Conservation (phyloP, 2,888 invertebrate genomes). For the Leptura quadrifasciata region DNA sequence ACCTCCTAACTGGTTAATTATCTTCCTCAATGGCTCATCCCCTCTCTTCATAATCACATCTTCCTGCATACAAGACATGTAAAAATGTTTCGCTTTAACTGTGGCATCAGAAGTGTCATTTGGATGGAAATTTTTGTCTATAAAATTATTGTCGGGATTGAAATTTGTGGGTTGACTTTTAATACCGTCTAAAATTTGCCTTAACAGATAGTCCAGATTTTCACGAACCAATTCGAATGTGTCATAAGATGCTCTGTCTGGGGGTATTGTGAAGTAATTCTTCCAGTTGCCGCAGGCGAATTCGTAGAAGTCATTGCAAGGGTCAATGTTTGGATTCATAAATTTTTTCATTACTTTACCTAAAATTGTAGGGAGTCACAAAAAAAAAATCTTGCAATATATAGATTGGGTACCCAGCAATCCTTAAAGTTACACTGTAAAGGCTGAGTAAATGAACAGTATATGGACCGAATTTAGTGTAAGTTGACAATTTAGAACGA, state of each 20-base stretch:
- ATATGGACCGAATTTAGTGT: no score
- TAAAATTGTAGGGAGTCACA: constrained; percentile 14
- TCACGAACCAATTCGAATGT: constrained; percentile 93
- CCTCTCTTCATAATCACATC: constrained; percentile 78
- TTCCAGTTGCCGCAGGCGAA: constrained; percentile 93
- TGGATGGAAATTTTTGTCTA: constrained; percentile 52
- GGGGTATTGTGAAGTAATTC: constrained; percentile 88
- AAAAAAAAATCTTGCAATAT: constrained; percentile 5
- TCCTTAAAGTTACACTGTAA: no score
- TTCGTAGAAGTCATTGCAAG: constrained; percentile 89
- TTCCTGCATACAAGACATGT: constrained; percentile 91
- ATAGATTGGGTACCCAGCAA: no score
- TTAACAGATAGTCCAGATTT: constrained; percentile 83
- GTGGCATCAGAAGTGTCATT: constrained; percentile 77
- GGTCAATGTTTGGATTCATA: constrained; percentile 84
- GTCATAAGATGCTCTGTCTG: constrained; percentile 91
- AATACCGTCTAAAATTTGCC: constrained; percentile 77
- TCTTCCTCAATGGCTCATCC: constrained; percentile 81
- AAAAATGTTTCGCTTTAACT: constrained; percentile 88
- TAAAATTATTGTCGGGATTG: constrained; percentile 49
- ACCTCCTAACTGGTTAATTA: constrained; percentile 86
- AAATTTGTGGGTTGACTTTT: constrained; percentile 34
- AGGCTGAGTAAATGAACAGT: no score
- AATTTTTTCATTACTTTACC: constrained; percentile 81
- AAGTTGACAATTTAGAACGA: no score